Evolutionary conservation across 2,888 invertebrate species (phyloP).

Genomic region (Neria commutata): DNA sequence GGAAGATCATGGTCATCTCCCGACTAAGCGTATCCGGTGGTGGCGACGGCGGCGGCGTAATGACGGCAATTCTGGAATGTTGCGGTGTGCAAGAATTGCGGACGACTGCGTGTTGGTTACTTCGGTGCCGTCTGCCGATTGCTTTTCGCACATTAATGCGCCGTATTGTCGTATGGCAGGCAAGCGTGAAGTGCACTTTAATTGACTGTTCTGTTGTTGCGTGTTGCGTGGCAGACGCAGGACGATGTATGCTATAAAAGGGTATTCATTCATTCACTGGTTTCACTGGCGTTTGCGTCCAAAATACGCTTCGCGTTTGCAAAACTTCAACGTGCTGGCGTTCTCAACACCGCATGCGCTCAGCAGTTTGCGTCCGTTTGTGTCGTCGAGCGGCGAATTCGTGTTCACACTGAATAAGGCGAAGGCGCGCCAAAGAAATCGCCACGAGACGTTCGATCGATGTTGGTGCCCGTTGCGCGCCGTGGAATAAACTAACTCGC

Average conservation of each 20-base stretch:
- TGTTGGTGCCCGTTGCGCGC: constrained; percentile 51
- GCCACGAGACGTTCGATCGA: constrained; percentile 55
- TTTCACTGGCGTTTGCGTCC: constrained; percentile 48
- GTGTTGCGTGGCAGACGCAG: too few species aligned
- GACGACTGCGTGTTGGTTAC: not conserved
- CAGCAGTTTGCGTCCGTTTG: constrained; percentile 68
- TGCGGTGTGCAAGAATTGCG: not conserved
- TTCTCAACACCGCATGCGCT: constrained; percentile 74
- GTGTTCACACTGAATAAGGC: constrained; percentile 58
- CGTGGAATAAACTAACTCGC: constrained; percentile 54
- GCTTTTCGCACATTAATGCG: too few species aligned
- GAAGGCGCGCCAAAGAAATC: constrained; percentile 58
- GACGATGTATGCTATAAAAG: too few species aligned
- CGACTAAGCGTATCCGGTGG: constrained; percentile 22
- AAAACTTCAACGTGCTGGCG: constrained; percentile 73
- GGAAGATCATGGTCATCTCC: constrained; percentile 20
- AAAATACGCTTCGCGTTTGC: constrained; percentile 65
- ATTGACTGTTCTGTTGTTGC: not conserved
- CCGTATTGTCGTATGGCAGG: not conserved
- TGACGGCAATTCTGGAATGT: constrained; percentile 1
- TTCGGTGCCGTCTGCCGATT: not conserved
- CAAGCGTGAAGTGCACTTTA: not conserved
- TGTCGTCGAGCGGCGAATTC: constrained; percentile 63
- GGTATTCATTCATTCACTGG: not conserved
- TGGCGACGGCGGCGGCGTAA: constrained; percentile 32